Percentiles rank a stretch among this genome's conserved stretches.
phyloP scores from a whole-genome alignment of 37 sponge, comb jelly and placozoan species.

The Halisarca cf. caerulea region DNA sequence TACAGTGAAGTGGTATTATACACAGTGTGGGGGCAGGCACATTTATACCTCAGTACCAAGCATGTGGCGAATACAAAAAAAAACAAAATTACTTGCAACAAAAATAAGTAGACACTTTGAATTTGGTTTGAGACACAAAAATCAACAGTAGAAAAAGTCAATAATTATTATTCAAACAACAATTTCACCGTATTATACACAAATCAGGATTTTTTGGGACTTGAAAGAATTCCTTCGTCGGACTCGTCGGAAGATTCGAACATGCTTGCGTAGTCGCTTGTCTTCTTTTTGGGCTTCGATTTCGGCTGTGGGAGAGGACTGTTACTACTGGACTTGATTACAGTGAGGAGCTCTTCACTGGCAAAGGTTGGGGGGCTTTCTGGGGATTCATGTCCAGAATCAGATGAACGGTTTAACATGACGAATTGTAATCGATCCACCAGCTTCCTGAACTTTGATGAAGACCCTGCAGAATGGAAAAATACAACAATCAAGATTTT shows the following conservation, averaged over 20 bases:
- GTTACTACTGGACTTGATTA: slow-evolving; percentile 3
- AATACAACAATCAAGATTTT: no score
- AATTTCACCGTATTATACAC: no score
- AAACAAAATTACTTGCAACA: not conserved
- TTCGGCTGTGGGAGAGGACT: not conserved
- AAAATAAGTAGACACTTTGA: not conserved
- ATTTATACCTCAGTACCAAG: not conserved
- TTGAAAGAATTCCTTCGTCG: slow-evolving; percentile 7
- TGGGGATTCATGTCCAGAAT: slow-evolving; percentile 14
- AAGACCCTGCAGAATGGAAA: not conserved
- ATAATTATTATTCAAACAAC: no score
- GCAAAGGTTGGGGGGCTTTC: slow-evolving; percentile 16
- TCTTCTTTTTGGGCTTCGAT: not conserved
- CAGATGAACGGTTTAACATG: not conserved
- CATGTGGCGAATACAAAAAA: not conserved
- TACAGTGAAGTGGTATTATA: not conserved
- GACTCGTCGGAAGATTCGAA: slow-evolving; percentile 20
- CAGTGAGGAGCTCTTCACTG: slow-evolving; percentile 3
- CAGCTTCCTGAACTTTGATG: slow-evolving; percentile 17
- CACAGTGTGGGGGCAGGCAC: not conserved
- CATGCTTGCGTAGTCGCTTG: not conserved
- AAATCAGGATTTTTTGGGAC: not conserved
- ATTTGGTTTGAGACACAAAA: no score
- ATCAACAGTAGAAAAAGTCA: no score
- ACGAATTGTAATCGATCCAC: slow-evolving; percentile 7